These are phyloP conservation scores for Buathra laborator DNA, from an alignment of 2,888 invertebrate genomes.

Conservation along the genomic window DNA sequence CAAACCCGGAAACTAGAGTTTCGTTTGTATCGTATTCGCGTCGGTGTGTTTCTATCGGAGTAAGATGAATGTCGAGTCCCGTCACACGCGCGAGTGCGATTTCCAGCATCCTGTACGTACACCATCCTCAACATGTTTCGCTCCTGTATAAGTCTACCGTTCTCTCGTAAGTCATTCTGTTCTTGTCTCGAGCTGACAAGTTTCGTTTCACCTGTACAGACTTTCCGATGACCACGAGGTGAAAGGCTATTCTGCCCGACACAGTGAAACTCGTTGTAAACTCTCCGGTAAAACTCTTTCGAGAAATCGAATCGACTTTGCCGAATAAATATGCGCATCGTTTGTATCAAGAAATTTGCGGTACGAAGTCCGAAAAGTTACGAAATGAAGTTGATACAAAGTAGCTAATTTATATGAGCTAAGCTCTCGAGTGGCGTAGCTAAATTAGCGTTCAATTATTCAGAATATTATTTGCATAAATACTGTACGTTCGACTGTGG, in stretches of 20 bases:
- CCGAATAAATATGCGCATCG: conserved; percentile 3
- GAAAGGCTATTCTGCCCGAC: not conserved
- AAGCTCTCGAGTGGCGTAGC: not conserved
- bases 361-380: not conserved
- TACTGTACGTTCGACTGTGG: conserved; percentile 8
- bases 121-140: conserved; percentile 36
- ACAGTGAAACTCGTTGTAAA: not conserved
- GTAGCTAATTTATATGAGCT: not conserved
- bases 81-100: conserved; percentile 35
- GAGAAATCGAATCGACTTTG: not conserved
- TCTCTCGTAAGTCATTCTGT: conserved; percentile 42
- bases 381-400: not conserved
- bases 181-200: conserved; percentile 20
- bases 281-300: not conserved
- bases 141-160: not conserved
- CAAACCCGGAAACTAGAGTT: conserved; percentile 21
- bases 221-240: not conserved
- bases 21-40: conserved; percentile 41
- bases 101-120: conserved; percentile 7
- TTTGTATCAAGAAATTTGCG: too few relatives aligned
- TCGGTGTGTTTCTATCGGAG: conserved; percentile 55
- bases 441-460: conserved; percentile 22
- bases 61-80: conserved; percentile 49
- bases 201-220: conserved; percentile 17
- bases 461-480: conserved; percentile 16